Base-by-base conservation (phyloP, 2,113 vertebrate genomes). In the Laterallus jamaicensis region DNA sequence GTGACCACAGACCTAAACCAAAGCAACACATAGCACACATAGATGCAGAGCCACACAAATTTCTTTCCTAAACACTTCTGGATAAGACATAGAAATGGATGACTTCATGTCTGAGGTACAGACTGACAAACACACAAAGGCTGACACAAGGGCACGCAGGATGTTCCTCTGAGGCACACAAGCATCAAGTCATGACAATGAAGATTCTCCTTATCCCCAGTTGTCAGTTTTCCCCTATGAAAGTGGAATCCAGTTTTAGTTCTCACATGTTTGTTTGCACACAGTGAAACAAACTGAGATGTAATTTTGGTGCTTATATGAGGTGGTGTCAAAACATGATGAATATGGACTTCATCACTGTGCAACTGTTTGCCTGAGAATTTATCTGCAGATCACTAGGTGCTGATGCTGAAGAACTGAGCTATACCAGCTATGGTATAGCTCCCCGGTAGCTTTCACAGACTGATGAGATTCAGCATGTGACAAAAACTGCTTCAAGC, bases 271-370 rank as follows among this genome's bases (percentile, higher is more conserved):
- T 58, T 56, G 13, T 81, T 63, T 25, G 40, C n/a, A 42, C 17
- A 35, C 31, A 22, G 20, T 39, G 70, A 66, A 82, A 42, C 26
- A 84, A 76, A 86, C 15, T 2, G 5, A 71, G 58, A 71, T 8
- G 55, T 0, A 0, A n/a, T 59, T 55, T 66, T 54, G 7, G 31
- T 80, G 70, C 44, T 70, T 37, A 21, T 17, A 31, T 1, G 21
- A 89, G 19, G 28, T 56, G 19, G 28, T 56, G 54, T 29, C 54
- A 56, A 18, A 10, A 56, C 54, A 31, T 56, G 54, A 56, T 29
- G 54, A 56, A 31, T 56, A 56, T 11, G 31, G 17, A 32, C 17
- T 32, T 71, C 11, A 39, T 25, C 4, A 1, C 37, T 74, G 26
- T 74, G 10, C 55, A 86, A 13, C 6, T 10, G 29, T 25, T 91